Base-by-base conservation (phyloP, 2,797 vertebrate genomes). In the Diplodus puntazzo region DNA sequence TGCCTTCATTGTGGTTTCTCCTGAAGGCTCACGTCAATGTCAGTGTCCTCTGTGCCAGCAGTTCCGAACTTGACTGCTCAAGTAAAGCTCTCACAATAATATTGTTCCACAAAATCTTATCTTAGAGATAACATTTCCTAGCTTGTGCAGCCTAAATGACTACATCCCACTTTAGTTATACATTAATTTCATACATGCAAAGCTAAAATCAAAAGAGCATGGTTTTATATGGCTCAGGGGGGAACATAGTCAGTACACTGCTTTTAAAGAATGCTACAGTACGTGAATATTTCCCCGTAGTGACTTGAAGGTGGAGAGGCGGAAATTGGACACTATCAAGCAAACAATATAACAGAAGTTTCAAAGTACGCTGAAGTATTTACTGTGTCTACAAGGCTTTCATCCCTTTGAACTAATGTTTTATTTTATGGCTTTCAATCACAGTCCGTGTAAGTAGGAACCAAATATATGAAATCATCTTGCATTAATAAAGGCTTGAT, bases 1-100 rank as follows among this genome's bases (percentile, higher is more conserved):
- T 1, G 2, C 1, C 43, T 43, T 90, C 86, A 88, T 85, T 0
- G 45, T 80, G 10, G 12, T 59, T 54, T 57, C 27, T 61, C 48
- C 3, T 0, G 1, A 14, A 11, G 11, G 57, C 53, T 72, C 57
- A 55, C 4, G 8, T 5, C 12, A 48, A 20, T 5, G 18, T 55
- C 5, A 43, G 52, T 55, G n/a, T 48, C 20, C 27, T 54, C 53
- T 74, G 60, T 0, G 1, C 10, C 46, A 17, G 18, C 11, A 17
- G 21, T 3, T 23, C 12, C 49, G 18, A 21, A 45, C 4, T 69
- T 76, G 55, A 59, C 25, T 63, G 60, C 25, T 59, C 52, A 30
- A 8, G 34, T 39, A 39, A 39, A 39, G 39, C 39, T 39, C 39
- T 39, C 39, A 39, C 39, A 39, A 39, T 11, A 39, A 11, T 39